phyloP scores from a whole-genome alignment of 23 tunicate genomes.

The Halocynthia aurantium region DNA sequence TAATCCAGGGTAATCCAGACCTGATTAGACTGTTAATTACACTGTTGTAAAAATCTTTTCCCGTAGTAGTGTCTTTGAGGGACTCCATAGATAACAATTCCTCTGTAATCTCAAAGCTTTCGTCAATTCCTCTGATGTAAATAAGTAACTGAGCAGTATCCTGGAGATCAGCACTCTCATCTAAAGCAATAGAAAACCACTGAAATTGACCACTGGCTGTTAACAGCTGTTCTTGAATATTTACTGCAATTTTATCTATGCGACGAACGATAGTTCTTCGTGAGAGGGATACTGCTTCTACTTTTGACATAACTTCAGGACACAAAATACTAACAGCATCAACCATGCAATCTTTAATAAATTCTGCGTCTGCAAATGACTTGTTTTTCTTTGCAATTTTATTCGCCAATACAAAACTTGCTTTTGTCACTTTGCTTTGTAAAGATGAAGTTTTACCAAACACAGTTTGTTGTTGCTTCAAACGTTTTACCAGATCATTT shows the following conservation, averaged over 20 bases:
- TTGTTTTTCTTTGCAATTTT: too few species aligned
- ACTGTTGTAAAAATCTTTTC: constrained; percentile 18
- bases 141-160: constrained; percentile 51
- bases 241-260: constrained; percentile 24
- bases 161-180: constrained; percentile 11
- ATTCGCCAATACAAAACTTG: constrained; percentile 27
- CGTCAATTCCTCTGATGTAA: constrained; percentile 33
- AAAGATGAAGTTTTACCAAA: too few species aligned
- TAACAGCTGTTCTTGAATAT: constrained; percentile 13
- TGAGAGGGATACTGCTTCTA: constrained; percentile 26
- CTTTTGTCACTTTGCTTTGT: constrained; percentile 12
- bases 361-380: too few species aligned
- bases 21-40: constrained; percentile 14
- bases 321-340: constrained; percentile 22
- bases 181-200: too few species aligned
- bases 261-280: constrained; percentile 36
- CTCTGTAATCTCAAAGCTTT: too few species aligned
- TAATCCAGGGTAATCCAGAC: too few species aligned
- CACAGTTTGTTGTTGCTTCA: constrained; percentile 17
- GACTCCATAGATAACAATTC: constrained; percentile 12
- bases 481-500: constrained; percentile 19
- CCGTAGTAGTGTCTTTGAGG: constrained; percentile 49
- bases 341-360: constrained; percentile 29
- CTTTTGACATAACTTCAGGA: constrained; percentile 25
- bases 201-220: not conserved